Base-by-base conservation (phyloP, 64 coral and sea anemone genomes). In the Catalaphyllia jardinei region DNA sequence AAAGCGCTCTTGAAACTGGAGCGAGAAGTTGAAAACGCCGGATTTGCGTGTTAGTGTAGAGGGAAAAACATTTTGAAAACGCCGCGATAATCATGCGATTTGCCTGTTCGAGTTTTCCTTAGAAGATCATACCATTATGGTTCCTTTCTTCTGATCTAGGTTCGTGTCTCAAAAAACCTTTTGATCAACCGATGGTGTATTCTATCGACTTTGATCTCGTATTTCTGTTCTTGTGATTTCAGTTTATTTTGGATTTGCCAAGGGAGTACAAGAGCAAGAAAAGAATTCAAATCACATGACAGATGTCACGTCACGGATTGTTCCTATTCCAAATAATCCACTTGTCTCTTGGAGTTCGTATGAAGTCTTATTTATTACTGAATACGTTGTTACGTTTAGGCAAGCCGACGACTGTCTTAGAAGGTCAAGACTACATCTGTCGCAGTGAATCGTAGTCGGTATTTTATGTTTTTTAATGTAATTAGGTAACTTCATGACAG, bases 321-420 rank as follows among this genome's bases (percentile, higher is more conserved):
- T 69, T 83, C 22, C 64, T 6, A 38, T 19, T 64, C 31, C 7
- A 52, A 27, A 31, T 49, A 71, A 42, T 67, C 39, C 33, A 50
- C 62, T 38, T 71, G 50, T 71, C 20, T 67, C 13, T 69, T 71
- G 81, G 62, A 71, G 71, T 24, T 71, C 19, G 24, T 69, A 71
- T 84, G 17, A 69, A 69, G 35, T 67, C 24, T 85, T 85, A 85
- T 85, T 85, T 85, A 85, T 85, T 85, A 46, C 50, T 85, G 63
- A 35, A 85, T 71, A 42, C 15, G 20, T 85, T 38, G 22, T 69
- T 28, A 85, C 81, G 24, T 29, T 10, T 85, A 51, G 81, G 38
- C 62, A 71, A 71, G 31, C 39, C 2, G 16, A 79, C 14, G 7
- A 55, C 49, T 54, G 27, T 57, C 31, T 63, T 82, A 82, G 79